Evolutionary conservation across 1,140 invertebrate species (phyloP).

Genomic region (Bombus difficillimus): DNA sequence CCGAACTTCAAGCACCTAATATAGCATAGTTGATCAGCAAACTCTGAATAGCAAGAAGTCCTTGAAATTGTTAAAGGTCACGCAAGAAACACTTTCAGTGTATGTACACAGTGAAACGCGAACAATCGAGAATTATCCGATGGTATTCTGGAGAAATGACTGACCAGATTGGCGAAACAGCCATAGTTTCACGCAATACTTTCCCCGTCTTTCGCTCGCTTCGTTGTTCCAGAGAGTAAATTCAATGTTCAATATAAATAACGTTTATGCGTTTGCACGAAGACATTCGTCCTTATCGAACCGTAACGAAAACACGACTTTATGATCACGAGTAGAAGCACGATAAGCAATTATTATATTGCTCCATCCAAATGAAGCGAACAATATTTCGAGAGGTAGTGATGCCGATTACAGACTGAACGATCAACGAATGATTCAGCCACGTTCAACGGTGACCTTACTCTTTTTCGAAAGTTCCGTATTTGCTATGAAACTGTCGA

Average conservation of each 20-base stretch:
- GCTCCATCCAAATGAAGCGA: neutral
- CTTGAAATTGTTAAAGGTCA: neutral
- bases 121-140: neutral
- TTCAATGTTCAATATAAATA: conserved; percentile 37
- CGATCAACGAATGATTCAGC: neutral
- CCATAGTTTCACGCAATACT: neutral
- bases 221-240: conserved; percentile 5
- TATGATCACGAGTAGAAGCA: neutral
- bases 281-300: conserved; percentile 20
- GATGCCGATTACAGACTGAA: neutral
- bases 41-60: neutral
- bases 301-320: neutral
- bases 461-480: neutral
- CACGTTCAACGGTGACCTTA: neutral
- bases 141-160: neutral
- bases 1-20: neutral
- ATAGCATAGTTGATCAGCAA: neutral
- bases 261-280: neutral
- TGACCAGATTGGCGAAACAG: neutral
- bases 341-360: neutral
- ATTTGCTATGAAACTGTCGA: neutral
- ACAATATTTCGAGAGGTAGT: neutral
- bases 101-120: neutral
- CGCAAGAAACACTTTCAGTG: neutral
- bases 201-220: conserved; percentile 21